Evolutionary conservation across 2,113 vertebrate species (phyloP), one percentile per base, ranked within the genome.

Genomic region (Xyrauchen texanus): DNA sequence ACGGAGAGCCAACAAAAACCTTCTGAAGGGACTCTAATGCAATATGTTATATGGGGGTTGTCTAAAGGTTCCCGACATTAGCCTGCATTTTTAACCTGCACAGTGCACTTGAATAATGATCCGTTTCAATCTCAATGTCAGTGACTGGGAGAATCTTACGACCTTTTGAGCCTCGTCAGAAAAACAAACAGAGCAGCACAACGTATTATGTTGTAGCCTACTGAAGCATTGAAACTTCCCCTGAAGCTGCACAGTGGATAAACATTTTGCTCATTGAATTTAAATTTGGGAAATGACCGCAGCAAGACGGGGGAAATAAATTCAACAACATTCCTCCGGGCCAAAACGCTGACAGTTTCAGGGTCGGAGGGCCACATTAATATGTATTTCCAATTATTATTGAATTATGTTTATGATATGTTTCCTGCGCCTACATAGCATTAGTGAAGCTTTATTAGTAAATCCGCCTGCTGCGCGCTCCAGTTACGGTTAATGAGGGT

Each of bases 351-450:
- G 84, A 86, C 81, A 13, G 73, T 74, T 75, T 44, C 21, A 44
- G 61, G 45, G 90, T 90, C 86, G n/a, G 87, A 85, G 91, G 90
- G 89, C 85, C 81, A 87, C 88, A 90, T 81, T 91, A 89, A 90
- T 93, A 90, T 93, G 94, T 92, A 94, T 93, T 95, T 96, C 93
- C 94, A 94, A 93, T 76, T 92, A 94, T 96, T 94, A 96, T 96
- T 96, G 91, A 96, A 93, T 97, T 96, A 95, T 95, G 85, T 86
- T 86, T 91, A 88, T 91, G 92, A 91, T 94, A 93, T 92, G 90
- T 89, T 94, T 94, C 93, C 89, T 86, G 87, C 89, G 88, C 87
- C 89, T 83, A 85, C 79, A 81, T 85, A 82, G 90, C 91, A 92
- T 95, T 93, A 92, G 91, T 79, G 79, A 81, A 88, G 92, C 90